Conservation (phyloP, 2,888 invertebrate genomes). For the Timandra comae region DNA sequence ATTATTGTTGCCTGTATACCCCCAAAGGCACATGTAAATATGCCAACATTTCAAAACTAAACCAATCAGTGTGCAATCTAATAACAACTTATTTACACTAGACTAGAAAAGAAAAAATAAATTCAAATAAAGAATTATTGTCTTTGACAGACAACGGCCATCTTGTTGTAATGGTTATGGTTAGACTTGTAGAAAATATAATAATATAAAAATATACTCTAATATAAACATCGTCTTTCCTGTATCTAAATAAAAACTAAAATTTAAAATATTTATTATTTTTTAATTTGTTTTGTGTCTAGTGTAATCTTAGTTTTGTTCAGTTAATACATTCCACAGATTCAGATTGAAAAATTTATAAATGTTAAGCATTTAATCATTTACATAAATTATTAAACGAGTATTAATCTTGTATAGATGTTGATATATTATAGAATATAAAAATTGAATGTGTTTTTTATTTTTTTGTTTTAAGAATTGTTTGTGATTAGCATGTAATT, state of each 20-base stretch:
- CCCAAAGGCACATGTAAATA: conserved; percentile 58
- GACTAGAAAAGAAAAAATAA: conserved; percentile 13
- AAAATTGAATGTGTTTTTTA: conserved; percentile 37
- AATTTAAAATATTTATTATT: background rate
- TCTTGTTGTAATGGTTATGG: no score
- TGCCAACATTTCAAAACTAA: conserved; percentile 34
- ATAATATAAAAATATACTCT: no score
- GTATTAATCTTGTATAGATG: conserved; percentile 58
- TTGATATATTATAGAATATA: conserved; percentile 59
- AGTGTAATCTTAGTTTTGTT: conserved; percentile 1
- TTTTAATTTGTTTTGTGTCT: conserved; percentile 14
- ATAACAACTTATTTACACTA: conserved; percentile 5
- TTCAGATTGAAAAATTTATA: conserved; percentile 12
- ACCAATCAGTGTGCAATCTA: conserved; percentile 46
- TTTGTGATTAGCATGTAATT: conserved; percentile 24
- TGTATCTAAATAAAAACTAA: no score
- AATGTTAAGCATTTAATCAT: conserved; percentile 26
- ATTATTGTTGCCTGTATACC: conserved; percentile 17
- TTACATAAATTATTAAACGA: conserved; percentile 33
- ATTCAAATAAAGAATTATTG: no score
- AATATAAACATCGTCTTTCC: no score
- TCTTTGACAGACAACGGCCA: no score
- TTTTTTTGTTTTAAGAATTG: no score
- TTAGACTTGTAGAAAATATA: no score
- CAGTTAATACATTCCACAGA: conserved; percentile 43